These are phyloP conservation scores for Cartodere bifasciata DNA, from an alignment of 2,888 invertebrate species.

Conservation along the genomic window DNA sequence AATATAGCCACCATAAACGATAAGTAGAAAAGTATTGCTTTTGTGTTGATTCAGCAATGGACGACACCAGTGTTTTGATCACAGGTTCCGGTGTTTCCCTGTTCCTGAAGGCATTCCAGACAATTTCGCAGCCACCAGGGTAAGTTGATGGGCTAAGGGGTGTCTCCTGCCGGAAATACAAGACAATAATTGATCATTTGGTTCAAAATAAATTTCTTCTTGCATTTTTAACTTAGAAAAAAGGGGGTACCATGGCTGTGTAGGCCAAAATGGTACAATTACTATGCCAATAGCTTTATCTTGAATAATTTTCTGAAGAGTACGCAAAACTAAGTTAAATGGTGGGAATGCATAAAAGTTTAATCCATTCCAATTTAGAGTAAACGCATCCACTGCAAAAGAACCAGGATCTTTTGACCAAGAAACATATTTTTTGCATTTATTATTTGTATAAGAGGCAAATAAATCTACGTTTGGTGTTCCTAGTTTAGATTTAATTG, in stretches of 20 bases:
- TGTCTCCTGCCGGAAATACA: constrained; percentile 1
- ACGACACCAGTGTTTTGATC: constrained; percentile 9
- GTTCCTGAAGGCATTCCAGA: constrained; percentile 5
- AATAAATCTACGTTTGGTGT: constrained; percentile 7
- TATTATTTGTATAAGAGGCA: constrained; percentile 8
- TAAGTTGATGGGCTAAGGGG: constrained; percentile 4
- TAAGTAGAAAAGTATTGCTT: constrained; percentile 7
- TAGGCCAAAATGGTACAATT: constrained; percentile 7
- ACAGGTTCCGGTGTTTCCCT: constrained; percentile 1
- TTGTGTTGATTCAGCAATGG: constrained; percentile 8
- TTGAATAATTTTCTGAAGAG: constrained; percentile 5
- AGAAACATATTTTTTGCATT: constrained; percentile 9
- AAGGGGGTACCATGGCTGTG: constrained; percentile 7
- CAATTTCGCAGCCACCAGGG: constrained; percentile 7
- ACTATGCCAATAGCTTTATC: constrained; percentile 5
- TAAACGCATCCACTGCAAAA: constrained; percentile 11
- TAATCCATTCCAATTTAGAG: constrained; percentile 5
- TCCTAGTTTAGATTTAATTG: neutral
- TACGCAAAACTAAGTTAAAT: constrained; percentile 4
- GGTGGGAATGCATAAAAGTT: constrained; percentile 8
- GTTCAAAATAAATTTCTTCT: constrained; percentile 5
- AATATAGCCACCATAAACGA: constrained; percentile 11
- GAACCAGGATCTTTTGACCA: constrained; percentile 10
- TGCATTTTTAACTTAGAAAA: constrained; percentile 4
- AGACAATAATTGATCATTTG: constrained; percentile 2